These are phyloP conservation scores for Delichon dasypus DNA, from an alignment of 2,797 vertebrate species.

Conservation along the genomic window DNA sequence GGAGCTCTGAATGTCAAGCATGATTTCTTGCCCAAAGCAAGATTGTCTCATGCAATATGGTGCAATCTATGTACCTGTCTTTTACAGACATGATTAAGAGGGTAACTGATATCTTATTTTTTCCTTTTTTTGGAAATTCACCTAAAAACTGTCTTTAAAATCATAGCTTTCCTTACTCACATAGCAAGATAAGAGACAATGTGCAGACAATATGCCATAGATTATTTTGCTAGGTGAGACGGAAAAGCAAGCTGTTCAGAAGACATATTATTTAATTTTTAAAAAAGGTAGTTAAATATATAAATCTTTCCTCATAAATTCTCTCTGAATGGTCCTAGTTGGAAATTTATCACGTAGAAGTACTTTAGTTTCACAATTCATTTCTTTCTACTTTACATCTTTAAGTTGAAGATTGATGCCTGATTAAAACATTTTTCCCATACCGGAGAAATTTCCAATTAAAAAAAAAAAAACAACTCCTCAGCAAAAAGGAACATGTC, in stretches of 20 bases:
- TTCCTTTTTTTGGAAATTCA: background rate
- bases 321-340: background rate
- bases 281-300: slow-evolving; percentile 11
- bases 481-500: slow-evolving; percentile 28
- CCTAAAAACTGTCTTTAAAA: background rate
- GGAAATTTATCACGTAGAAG: background rate
- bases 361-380: slow-evolving; percentile 26
- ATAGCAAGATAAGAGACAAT: background rate
- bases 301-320: slow-evolving; percentile 19
- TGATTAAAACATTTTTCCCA: slow-evolving; percentile 45
- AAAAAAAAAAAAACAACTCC: background rate
- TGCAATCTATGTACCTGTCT: slow-evolving; percentile 1
- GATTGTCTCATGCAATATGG: background rate
- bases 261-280: slow-evolving; percentile 46
- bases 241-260: slow-evolving; percentile 41
- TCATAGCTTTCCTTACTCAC: background rate
- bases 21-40: slow-evolving; percentile 12
- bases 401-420: slow-evolving; percentile 29
- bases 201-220: background rate
- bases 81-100: slow-evolving; percentile 7
- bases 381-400: background rate
- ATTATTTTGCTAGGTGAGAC: slow-evolving; percentile 43
- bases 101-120: background rate
- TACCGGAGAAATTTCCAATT: slow-evolving; percentile 44
- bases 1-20: background rate